Base-by-base conservation (phyloP, 35 echinoderm and acorn worm species). In the Holothuria glaberrima region DNA sequence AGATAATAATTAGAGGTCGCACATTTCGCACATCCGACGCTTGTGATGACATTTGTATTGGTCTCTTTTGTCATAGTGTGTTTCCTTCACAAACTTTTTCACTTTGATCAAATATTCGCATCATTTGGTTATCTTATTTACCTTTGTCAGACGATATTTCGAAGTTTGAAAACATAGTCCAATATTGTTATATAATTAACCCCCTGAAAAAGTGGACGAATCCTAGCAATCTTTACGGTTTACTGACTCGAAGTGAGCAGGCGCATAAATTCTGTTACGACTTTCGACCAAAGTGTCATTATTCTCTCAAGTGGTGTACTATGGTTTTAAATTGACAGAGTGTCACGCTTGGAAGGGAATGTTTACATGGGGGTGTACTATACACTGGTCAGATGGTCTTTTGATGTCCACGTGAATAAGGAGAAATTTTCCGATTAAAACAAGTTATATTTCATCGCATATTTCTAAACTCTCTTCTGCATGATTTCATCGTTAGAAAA, bases 191-290 rank as follows among this genome's bases (percentile, higher is more conserved):
- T 12, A 54, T 12, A 35, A 35, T 48, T 21, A 41, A 48, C 52
- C 80, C 59, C 57, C 10, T 46, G 31, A 34, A 32, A 32, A 28
- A 84, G 57, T 84, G 80, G 80, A 84, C 80, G 80, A 84, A 54
- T 84, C 80, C 57, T 13, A 25, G 61, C 21, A 61, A 61, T 84
- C 59, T 84, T 63, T 63, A 61, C 80, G 28, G 80, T 61, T 84
- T 84, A 29, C 80, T 61, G 56, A 46, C 57, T 38, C 54, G 57
- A 61, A 61, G 54, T 84, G 80, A 84, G 80, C 80, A 84, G 21
- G 80, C 80, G 80, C 80, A 84, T 38, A 84, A 84, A 61, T 56
- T 63, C 54, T 59, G 57, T 33, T 84, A 84, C 54, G 80, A 84
- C 46, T 84, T 84, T 84, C 54, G 80, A 48, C 46, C 14, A 48